Conservation (phyloP, 2,888 invertebrate species). For the Ochlodes sylvanus region DNA sequence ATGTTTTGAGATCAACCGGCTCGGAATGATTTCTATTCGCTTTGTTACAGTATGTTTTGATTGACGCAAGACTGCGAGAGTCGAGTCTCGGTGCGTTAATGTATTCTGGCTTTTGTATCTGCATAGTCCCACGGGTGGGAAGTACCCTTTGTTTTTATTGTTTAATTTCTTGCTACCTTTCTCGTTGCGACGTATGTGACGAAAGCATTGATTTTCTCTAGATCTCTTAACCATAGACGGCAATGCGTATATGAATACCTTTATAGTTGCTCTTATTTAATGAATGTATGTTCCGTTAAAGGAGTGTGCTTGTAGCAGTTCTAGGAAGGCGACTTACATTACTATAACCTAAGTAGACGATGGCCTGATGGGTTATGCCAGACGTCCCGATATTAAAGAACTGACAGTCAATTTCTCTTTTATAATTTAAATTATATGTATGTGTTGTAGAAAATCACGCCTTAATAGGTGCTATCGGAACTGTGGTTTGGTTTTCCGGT, state of each 20-base stretch:
- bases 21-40: conserved; percentile 62
- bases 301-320: neutral
- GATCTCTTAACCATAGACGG: conserved; percentile 25
- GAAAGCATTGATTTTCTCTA: conserved; percentile 32
- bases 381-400: too few species aligned
- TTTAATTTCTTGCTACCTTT: conserved; percentile 40
- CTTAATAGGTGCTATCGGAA: too few species aligned
- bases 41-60: conserved; percentile 63
- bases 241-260: conserved; percentile 5
- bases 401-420: too few species aligned
- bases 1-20: conserved; percentile 55
- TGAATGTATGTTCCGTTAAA: neutral
- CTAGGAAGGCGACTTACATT: too few species aligned
- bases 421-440: too few species aligned
- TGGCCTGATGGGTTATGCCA: too few species aligned
- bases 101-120: conserved; percentile 60
- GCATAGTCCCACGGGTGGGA: conserved; percentile 46
- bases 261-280: neutral
- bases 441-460: too few species aligned
- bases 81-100: conserved; percentile 54
- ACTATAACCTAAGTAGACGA: too few species aligned
- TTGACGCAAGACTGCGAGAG: conserved; percentile 53
- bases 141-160: conserved; percentile 53
- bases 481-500: too few species aligned
- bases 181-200: conserved; percentile 17